Conservation (phyloP, 2,888 invertebrate genomes). For the Thysanoteuthis rhombus region DNA sequence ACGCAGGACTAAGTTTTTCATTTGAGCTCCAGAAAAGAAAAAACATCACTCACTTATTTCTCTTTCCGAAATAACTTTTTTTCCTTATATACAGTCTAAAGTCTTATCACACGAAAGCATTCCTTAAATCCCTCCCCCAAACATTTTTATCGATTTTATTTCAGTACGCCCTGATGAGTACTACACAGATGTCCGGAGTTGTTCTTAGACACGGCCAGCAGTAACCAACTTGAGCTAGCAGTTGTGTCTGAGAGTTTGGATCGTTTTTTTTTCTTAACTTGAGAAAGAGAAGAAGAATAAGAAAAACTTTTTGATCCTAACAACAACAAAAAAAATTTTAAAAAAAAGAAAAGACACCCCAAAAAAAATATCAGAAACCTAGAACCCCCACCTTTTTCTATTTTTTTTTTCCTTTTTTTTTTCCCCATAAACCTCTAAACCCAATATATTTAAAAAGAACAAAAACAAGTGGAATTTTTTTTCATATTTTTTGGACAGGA, state of each 20-base stretch:
- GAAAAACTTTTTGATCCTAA: neutral
- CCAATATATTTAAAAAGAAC: neutral
- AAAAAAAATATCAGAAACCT: neutral
- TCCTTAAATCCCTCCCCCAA: neutral
- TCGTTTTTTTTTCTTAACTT: neutral
- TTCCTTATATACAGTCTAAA: neutral
- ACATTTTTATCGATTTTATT: neutral
- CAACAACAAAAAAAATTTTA: neutral
- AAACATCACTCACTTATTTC: neutral
- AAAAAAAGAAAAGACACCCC: neutral
- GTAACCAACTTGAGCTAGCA: neutral
- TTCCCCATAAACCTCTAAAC: neutral
- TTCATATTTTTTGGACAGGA: neutral
- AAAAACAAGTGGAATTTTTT: neutral
- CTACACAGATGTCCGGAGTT: neutral
- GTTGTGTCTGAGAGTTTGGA: neutral
- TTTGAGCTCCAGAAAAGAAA: neutral
- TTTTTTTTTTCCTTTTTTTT: neutral
- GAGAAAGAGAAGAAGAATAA: too few relatives aligned
- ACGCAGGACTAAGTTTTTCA: neutral
- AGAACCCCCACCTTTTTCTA: neutral
- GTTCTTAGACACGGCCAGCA: neutral
- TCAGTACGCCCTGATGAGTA: neutral
- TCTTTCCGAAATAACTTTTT: neutral
- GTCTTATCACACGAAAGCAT: neutral